These are phyloP conservation scores for Genyomyrus donnyi DNA, from an alignment of 2,113 vertebrate genomes.

Conservation along the genomic window DNA sequence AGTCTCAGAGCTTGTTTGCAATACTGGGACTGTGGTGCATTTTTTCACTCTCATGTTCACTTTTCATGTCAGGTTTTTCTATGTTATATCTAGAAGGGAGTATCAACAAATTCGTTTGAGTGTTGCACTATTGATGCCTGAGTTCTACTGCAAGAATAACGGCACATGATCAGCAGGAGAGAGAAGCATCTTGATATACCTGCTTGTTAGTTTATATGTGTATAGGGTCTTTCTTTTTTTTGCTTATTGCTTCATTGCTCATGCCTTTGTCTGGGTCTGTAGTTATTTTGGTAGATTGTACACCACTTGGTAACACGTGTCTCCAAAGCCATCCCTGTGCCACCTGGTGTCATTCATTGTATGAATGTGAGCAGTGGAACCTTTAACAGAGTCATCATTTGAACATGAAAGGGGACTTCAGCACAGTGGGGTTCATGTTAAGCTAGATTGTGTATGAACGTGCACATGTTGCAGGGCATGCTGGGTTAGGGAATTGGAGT, in stretches of 20 bases:
- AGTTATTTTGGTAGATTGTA: neutral
- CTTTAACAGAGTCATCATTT: neutral
- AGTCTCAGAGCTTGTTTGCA: neutral
- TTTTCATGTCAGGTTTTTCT: neutral
- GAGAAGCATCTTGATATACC: neutral
- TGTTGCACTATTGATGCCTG: neutral
- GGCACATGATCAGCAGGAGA: neutral
- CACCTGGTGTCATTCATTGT: neutral
- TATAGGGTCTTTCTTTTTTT: neutral
- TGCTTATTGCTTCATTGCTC: neutral
- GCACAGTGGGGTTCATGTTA: neutral
- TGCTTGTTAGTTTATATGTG: neutral
- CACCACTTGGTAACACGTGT: neutral
- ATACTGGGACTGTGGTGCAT: neutral
- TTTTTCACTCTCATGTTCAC: neutral
- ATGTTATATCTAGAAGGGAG: neutral
- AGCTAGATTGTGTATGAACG: neutral
- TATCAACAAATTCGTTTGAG: neutral
- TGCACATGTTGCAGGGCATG: neutral
- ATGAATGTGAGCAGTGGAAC: neutral
- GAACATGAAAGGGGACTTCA: neutral
- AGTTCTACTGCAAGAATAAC: neutral
- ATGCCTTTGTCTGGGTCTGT: neutral
- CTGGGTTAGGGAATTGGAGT: neutral
- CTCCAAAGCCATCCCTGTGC: neutral